Base-by-base conservation (phyloP, 2,888 invertebrate genomes). In the Subacronicta megacephala region DNA sequence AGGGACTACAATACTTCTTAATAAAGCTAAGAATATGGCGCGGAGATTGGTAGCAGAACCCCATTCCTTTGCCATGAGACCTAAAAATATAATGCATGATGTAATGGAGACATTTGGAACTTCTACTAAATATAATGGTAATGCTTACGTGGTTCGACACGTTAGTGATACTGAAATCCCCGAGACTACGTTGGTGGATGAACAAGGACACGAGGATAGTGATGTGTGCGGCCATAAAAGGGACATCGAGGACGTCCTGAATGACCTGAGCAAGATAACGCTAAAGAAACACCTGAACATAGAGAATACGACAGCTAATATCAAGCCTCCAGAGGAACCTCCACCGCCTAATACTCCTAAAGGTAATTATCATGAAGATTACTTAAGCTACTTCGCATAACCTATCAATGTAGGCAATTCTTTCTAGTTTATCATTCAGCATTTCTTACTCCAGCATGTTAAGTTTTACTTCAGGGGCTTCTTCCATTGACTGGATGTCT, bases 21-120 rank as follows among this genome's bases (percentile, higher is more conserved):
- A 93, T 62, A 94, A 94, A 70, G 94, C 93, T 1, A 93, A 93
- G 74, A 91, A 89, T 64, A 93, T 94, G 93, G 94, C 94, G 1
- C 82, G 81, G 16, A 82, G 93, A 55, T 65, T 94, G 44, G 93
- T 92, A 0, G 88, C 92, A 0, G 93, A 94, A 41, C 93, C 93
- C 0, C 90, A 93, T 59, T 76, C 90, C 0, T 90, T 93, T 62
- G 87, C 82, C 62, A 84, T 91, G n/a, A 81, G 90, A 49, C 89
- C 90, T 10, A 93, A 93, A 71, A 92, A 85, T 42, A 91, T 94
- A 53, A 94, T 94, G 94, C 93, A 93, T 46, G 93, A 94, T 46
- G 93, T 94, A 0, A 92, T 94, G 91, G 93, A 94, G 70, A 93
- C 94, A 0, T 94, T 93, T 54, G 94, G 94, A 0, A 88, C 83